phyloP scores from a whole-genome alignment of 2,888 invertebrate genomes.

The Girardia tigrina region DNA sequence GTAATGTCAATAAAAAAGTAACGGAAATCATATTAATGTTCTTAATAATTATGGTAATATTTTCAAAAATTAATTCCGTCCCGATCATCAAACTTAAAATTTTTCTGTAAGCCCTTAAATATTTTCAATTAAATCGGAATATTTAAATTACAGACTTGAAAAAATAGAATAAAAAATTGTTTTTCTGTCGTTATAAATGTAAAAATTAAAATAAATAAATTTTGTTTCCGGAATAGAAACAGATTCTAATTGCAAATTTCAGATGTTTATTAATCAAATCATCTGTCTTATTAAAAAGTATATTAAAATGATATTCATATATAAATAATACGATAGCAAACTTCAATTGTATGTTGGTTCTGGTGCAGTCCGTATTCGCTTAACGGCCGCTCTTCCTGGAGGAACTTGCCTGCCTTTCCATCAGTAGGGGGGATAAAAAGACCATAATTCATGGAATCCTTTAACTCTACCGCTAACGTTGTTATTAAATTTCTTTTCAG shows the following conservation, averaged over 20 bases:
- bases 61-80: too few species aligned
- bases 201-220: background rate
- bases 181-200: background rate
- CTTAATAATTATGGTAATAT: too few species aligned
- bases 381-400: slow-evolving; percentile 87
- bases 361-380: slow-evolving; percentile 96
- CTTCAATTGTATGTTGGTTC: slow-evolving; percentile 90
- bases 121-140: too few species aligned
- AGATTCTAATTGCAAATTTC: background rate
- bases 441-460: slow-evolving; percentile 69
- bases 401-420: slow-evolving; percentile 92
- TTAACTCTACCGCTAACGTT: slow-evolving; percentile 59
- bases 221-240: background rate
- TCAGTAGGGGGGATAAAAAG: slow-evolving; percentile 92
- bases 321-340: slow-evolving; percentile 48
- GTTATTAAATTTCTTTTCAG: slow-evolving; percentile 91
- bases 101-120: too few species aligned
- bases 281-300: background rate
- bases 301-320: background rate
- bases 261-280: background rate
- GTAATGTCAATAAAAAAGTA: too few species aligned
- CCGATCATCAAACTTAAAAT: too few species aligned
- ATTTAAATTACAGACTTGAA: background rate
- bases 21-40: too few species aligned
- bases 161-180: background rate